Evolutionary conservation across 2,113 vertebrate genomes (phyloP).

Genomic region (Otolemur garnettii): DNA sequence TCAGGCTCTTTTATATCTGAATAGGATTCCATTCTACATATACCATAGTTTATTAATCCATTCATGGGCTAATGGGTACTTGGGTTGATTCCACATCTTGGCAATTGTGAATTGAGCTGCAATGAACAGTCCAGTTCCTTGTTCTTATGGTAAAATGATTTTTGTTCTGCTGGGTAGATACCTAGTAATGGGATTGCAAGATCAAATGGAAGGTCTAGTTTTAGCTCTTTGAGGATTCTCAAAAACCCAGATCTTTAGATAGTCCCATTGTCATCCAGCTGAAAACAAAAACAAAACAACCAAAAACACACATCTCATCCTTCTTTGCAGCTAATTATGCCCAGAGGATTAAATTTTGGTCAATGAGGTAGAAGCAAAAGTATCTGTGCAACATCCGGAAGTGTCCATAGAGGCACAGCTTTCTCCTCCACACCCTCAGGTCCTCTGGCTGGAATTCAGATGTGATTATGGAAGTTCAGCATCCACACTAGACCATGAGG

Average conservation of each 20-base stretch:
- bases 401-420: not conserved
- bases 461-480: not conserved
- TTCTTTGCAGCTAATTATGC: not conserved
- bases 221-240: too few relatives aligned
- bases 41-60: too few relatives aligned
- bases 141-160: too few relatives aligned
- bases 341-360: not conserved
- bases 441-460: not conserved
- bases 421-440: not conserved
- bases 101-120: too few relatives aligned
- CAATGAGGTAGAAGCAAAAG: not conserved
- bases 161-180: too few relatives aligned
- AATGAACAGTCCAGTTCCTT: too few relatives aligned
- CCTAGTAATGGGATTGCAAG: too few relatives aligned
- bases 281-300: not conserved
- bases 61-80: too few relatives aligned
- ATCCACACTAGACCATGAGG: not conserved
- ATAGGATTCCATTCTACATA: too few relatives aligned
- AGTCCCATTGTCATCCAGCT: not conserved
- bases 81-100: too few relatives aligned
- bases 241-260: not conserved
- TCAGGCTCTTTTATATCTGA: too few relatives aligned
- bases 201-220: too few relatives aligned
- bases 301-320: not conserved
- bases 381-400: not conserved